Evolutionary conservation across 1,140 invertebrate genomes (phyloP).

Genomic region (Penaeus vannamei): DNA sequence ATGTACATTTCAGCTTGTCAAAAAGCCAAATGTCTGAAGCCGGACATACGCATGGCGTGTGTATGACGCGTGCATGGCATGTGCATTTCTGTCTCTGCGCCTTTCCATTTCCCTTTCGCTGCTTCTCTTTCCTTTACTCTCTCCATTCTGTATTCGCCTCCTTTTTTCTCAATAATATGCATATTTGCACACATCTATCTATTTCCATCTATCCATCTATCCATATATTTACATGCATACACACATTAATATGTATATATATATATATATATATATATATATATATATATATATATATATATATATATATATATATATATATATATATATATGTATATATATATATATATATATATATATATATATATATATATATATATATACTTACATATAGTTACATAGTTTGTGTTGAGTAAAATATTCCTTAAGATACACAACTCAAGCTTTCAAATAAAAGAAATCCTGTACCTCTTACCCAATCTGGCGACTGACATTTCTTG

Average conservation of each 20-base stretch:
- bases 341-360: constrained; percentile 25
- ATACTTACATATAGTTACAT: not conserved
- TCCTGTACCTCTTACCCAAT: no score
- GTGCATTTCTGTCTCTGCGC: not conserved
- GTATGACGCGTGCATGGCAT: not conserved
- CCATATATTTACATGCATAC: not conserved
- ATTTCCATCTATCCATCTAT: not conserved
- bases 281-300: constrained; percentile 28
- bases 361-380: constrained; percentile 17
- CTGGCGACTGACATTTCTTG: no score
- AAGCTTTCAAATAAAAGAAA: no score
- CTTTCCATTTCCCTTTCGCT: not conserved
- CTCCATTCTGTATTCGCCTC: no score
- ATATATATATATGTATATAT: constrained; percentile 35
- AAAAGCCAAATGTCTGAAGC: not conserved
- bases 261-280: constrained; percentile 22
- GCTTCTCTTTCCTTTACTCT: not conserved
- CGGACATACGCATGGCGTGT: not conserved
- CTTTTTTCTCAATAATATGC: no score
- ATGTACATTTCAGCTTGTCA: not conserved
- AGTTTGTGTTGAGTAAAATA: not conserved
- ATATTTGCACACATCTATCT: no score
- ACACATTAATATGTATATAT: not conserved
- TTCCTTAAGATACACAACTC: no score
- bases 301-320: constrained; percentile 33